Percentiles rank a stretch among this genome's conserved stretches.
These are phyloP conservation scores for Hydriomena furcata DNA, from an alignment of 2,888 invertebrate genomes.

Conservation along the genomic window DNA sequence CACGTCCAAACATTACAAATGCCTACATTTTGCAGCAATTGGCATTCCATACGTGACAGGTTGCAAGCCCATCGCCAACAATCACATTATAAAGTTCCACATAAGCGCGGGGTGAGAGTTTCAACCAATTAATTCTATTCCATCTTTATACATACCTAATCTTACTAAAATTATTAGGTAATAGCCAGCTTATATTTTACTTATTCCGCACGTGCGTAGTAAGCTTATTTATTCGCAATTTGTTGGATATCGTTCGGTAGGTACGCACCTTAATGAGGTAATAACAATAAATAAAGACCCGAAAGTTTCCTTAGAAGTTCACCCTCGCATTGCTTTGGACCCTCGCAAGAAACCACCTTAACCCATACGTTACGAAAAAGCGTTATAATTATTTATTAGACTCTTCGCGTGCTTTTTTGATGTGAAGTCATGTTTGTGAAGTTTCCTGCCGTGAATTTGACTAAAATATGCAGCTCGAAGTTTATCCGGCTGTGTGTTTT, in stretches of 20 bases:
- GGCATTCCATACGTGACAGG: too few relatives aligned
- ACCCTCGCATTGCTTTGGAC: constrained; percentile 62
- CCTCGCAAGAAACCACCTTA: constrained; percentile 72
- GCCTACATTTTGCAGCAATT: too few relatives aligned
- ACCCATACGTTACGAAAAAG: constrained; percentile 68
- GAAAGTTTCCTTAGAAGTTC: constrained; percentile 78
- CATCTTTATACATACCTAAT: constrained; percentile 15
- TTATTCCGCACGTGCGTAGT: constrained; percentile 65
- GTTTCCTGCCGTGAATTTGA: constrained; percentile 6
- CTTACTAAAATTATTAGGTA: constrained; percentile 48
- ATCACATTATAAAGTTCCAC: too few relatives aligned
- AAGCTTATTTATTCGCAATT: constrained; percentile 81
- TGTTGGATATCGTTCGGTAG: constrained; percentile 80
- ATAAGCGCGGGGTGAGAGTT: too few relatives aligned
- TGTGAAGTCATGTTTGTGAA: constrained; percentile 23
- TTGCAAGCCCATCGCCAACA: too few relatives aligned
- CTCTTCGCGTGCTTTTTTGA: constrained; percentile 38
- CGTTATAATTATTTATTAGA: constrained; percentile 63
- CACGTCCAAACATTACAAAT: too few relatives aligned
- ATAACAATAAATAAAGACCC: constrained; percentile 84
- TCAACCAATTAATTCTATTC: constrained; percentile 12
- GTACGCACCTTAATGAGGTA: constrained; percentile 81
- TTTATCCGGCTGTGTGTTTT: constrained; percentile 1
- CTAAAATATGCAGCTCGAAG: constrained; percentile 2
- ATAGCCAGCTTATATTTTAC: constrained; percentile 56